These are phyloP conservation scores for Dolichallabes microphthalmus DNA, from an alignment of 2,113 vertebrate genomes.

Conservation along the genomic window DNA sequence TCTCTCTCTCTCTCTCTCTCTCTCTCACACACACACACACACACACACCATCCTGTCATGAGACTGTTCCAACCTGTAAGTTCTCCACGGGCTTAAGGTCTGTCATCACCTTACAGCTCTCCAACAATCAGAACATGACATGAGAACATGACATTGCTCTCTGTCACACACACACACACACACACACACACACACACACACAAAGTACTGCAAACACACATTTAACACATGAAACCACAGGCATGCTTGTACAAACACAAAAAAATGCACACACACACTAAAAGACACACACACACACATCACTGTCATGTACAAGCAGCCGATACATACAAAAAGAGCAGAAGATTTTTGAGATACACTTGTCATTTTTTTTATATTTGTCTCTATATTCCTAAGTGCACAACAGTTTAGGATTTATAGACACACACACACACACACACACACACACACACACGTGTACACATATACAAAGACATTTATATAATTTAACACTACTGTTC, in stretches of 20 bases:
- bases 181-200: not conserved
- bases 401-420: not conserved
- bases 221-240: conserved; percentile 16
- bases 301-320: too few relatives aligned
- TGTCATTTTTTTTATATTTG: not conserved
- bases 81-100: conserved; percentile 43
- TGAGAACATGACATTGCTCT: conserved; percentile 44
- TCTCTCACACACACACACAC: conserved; percentile 15
- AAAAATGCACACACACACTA: not conserved
- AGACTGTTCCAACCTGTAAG: conserved; percentile 42
- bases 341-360: not conserved
- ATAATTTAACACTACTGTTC: not conserved
- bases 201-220: conserved; percentile 26
- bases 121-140: conserved; percentile 53
- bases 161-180: not conserved
- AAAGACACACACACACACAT: not conserved
- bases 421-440: conserved; percentile 28
- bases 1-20: conserved; percentile 9
- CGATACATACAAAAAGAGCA: too few relatives aligned
- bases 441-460: conserved; percentile 17
- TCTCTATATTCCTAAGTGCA: not conserved
- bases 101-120: conserved; percentile 58
- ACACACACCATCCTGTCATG: not conserved
- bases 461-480: conserved; percentile 33
- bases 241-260: conserved; percentile 23